Evolutionary conservation across 2,797 vertebrate genomes (phyloP), one percentile per base, ranked within the genome.

Genomic region (Semaprochilodus insignis): DNA sequence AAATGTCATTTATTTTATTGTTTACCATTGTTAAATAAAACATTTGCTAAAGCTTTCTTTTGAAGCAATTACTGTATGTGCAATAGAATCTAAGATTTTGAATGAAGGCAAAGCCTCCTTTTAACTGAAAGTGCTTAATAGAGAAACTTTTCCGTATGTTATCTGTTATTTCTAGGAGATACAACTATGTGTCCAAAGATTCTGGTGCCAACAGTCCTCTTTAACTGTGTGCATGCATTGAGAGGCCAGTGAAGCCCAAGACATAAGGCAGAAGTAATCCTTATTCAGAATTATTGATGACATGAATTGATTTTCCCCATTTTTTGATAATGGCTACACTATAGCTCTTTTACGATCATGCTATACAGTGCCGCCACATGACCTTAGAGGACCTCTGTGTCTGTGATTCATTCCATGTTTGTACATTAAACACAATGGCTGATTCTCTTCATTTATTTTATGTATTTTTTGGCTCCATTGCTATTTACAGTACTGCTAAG

Each of bases 261-360:
- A 2, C 25, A 31, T 16, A 65, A 34, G 5, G 27, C 63, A 65
- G 27, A 34, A 34, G 86, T 86, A 48, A 71, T 51, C n/a, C 2
- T 71, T 25, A 48, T n/a, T 23, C 84, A 73, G 77, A 88, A 87
- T 6, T 86, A 92, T 92, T 91, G 91, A 91, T 88, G 87, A 74
- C 78, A 90, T 88, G 85, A 89, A 93, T 90, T 91, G 90, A 91
- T 89, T 91, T 31, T 44, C 84, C 70, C 83, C 88, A 84, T 0
- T 84, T 83, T 87, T 86, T 91, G 91, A 92, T 92, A 91, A 89
- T 80, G 63, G 87, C 83, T 74, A 31, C 27, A 76, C 85, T 88
- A 88, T 92, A 91, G 90, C 52, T 51, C 40, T 6, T 44, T 10
- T 10, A 44, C 8, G 40, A 44, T 44, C 40, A 44, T 44, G 40